phyloP scores from a whole-genome alignment of 2,113 vertebrate species.

The Lycaon pictus region DNA sequence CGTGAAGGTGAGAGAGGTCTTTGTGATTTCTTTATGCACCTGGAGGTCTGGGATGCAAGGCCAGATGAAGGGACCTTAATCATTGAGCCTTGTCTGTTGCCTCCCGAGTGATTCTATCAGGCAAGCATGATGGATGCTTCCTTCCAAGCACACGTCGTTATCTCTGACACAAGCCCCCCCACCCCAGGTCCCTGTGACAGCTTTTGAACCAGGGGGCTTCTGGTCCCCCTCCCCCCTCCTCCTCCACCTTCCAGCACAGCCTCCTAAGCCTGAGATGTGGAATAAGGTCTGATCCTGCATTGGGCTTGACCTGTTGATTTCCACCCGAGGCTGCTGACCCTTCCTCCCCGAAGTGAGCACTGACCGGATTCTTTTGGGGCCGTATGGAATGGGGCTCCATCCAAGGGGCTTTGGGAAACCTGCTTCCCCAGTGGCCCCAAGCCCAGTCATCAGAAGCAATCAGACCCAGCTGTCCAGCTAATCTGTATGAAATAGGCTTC shows the following conservation, averaged over 20 bases:
- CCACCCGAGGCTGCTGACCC: constrained; percentile 78
- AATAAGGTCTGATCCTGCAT: constrained; percentile 78
- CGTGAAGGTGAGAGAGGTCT: constrained; percentile 89
- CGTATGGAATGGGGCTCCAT: constrained; percentile 27
- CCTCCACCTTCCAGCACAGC: constrained; percentile 69
- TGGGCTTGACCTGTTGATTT: constrained; percentile 85
- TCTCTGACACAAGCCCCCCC: constrained; percentile 76
- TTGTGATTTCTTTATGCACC: constrained; percentile 83
- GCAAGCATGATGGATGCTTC: constrained; percentile 77
- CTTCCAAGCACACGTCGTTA: constrained; percentile 75
- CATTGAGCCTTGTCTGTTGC: constrained; percentile 69
- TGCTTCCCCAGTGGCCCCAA: constrained; percentile 63
- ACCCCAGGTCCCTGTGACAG: constrained; percentile 63
- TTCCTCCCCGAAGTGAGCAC: constrained; percentile 74
- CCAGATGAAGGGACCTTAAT: constrained; percentile 65
- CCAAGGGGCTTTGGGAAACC: constrained; percentile 72
- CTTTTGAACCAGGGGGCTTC: constrained; percentile 51
- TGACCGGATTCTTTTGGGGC: constrained; percentile 61
- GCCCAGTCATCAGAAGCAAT: constrained; percentile 70
- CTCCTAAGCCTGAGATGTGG: constrained; percentile 75
- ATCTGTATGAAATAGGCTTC: constrained; percentile 74
- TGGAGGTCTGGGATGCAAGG: constrained; percentile 78
- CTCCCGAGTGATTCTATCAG: constrained; percentile 73
- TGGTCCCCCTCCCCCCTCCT: not conserved
- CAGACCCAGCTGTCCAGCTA: constrained; percentile 77